Conservation (phyloP, 2,888 invertebrate genomes). For the Oxyscelio sp. region DNA sequence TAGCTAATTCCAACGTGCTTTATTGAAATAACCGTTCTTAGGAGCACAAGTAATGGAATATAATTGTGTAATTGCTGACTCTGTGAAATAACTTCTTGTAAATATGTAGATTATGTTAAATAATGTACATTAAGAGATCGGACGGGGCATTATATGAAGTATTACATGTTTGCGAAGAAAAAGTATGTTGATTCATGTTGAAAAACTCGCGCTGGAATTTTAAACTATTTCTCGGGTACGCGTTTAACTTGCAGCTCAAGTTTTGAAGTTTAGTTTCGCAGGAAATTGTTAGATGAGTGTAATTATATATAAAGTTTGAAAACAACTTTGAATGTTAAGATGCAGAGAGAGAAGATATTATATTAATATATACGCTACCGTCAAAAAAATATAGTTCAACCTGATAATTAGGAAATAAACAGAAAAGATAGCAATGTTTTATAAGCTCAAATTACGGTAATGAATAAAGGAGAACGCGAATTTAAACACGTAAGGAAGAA, state of each 20-base stretch:
- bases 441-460: too few species aligned
- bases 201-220: conserved; percentile 10
- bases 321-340: too few species aligned
- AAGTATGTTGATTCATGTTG: conserved; percentile 31
- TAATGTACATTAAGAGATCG: conserved; percentile 62
- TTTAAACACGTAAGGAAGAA: too few species aligned
- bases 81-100: conserved; percentile 58
- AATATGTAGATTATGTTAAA: conserved; percentile 70
- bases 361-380: too few species aligned
- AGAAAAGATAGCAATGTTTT: too few species aligned
- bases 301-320: too few species aligned
- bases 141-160: conserved; percentile 4
- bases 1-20: conserved; percentile 72
- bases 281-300: too few species aligned
- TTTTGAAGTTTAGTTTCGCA: neutral
- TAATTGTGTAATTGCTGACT: conserved; percentile 72
- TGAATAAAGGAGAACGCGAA: too few species aligned
- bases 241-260: neutral
- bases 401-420: too few species aligned
- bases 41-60: conserved; percentile 67
- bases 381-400: too few species aligned
- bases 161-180: conserved; percentile 7
- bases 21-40: conserved; percentile 74
- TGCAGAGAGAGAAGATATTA: too few species aligned
- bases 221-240: neutral